phyloP scores from a whole-genome alignment of 2,113 vertebrate species.

The Dascyllus trimaculatus region DNA sequence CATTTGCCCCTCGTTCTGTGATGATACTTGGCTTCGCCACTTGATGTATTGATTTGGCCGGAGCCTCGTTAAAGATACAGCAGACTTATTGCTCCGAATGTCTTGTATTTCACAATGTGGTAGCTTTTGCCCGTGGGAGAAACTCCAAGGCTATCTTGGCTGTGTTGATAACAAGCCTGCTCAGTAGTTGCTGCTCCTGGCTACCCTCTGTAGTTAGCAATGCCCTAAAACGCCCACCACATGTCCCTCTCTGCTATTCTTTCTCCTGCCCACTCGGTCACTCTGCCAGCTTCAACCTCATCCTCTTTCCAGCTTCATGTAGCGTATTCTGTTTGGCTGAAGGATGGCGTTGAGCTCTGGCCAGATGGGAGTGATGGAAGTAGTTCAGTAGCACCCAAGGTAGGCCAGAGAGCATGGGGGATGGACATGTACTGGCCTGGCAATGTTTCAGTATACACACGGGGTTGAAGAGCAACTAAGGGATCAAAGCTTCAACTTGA shows the following conservation, averaged over 20 bases:
- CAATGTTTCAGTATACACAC: constrained; percentile 31
- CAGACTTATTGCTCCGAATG: constrained; percentile 59
- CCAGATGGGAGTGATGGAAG: constrained; percentile 23
- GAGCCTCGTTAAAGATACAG: constrained; percentile 55
- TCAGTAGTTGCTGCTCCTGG: constrained; percentile 53
- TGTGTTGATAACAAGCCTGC: constrained; percentile 62
- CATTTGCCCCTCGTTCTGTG: constrained; percentile 34
- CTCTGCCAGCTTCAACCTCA: constrained; percentile 31
- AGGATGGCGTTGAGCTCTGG: constrained; percentile 7
- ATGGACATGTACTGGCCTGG: constrained; percentile 11
- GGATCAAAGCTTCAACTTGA: constrained; percentile 50
- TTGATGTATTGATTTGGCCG: constrained; percentile 64
- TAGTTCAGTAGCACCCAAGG: background rate
- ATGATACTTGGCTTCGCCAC: constrained; percentile 40
- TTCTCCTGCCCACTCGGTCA: constrained; percentile 22
- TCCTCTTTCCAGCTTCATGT: constrained; percentile 20
- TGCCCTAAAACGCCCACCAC: constrained; percentile 59
- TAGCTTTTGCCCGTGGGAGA: constrained; percentile 27
- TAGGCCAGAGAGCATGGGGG: constrained; percentile 2
- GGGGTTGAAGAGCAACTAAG: constrained; percentile 20
- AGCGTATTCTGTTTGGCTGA: constrained; percentile 36
- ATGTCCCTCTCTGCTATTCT: constrained; percentile 40
- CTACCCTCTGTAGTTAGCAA: constrained; percentile 47
- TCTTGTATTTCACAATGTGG: constrained; percentile 53
- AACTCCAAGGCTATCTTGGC: constrained; percentile 27